Percentiles rank a stretch among this genome's conserved stretches.
phyloP scores from a whole-genome alignment of 1,140 invertebrate species.

The Achatina immaculata region DNA sequence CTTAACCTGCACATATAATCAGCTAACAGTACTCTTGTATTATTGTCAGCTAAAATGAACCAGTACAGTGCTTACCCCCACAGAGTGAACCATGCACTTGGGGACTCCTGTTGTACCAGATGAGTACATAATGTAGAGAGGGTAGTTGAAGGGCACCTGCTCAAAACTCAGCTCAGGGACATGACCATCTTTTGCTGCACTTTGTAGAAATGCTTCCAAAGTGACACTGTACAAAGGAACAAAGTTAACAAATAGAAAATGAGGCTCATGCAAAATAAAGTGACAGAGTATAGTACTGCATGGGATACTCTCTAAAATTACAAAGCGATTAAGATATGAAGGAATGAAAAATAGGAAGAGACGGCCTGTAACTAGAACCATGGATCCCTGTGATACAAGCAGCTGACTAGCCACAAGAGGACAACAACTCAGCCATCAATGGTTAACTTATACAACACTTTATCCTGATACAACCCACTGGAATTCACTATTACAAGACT shows the following conservation, averaged over 20 bases:
- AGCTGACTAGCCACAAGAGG: too few species aligned
- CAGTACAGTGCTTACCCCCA: constrained; percentile 75
- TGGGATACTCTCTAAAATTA: too few species aligned
- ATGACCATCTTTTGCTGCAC: constrained; percentile 49
- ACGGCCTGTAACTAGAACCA: too few species aligned
- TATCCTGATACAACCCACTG: too few species aligned
- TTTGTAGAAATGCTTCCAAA: constrained; percentile 65
- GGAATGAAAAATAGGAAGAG: not conserved
- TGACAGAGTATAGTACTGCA: not conserved
- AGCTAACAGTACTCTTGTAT: too few species aligned
- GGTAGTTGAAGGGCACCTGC: constrained; percentile 77
- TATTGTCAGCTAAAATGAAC: too few species aligned
- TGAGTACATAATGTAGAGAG: constrained; percentile 77
- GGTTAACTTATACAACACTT: too few species aligned
- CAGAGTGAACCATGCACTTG: constrained; percentile 78
- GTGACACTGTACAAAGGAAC: constrained; percentile 47
- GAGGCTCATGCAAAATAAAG: not conserved
- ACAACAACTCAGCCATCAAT: too few species aligned
- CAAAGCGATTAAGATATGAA: not conserved
- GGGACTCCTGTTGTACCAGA: constrained; percentile 78
- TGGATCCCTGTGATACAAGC: too few species aligned
- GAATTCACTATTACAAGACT: too few species aligned
- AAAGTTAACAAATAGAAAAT: not conserved
- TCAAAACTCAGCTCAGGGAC: constrained; percentile 70
- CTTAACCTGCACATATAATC: too few species aligned